These are phyloP conservation scores for Gymnoscopelus microlampas DNA, from an alignment of 2,797 vertebrate species.

Conservation along the genomic window DNA sequence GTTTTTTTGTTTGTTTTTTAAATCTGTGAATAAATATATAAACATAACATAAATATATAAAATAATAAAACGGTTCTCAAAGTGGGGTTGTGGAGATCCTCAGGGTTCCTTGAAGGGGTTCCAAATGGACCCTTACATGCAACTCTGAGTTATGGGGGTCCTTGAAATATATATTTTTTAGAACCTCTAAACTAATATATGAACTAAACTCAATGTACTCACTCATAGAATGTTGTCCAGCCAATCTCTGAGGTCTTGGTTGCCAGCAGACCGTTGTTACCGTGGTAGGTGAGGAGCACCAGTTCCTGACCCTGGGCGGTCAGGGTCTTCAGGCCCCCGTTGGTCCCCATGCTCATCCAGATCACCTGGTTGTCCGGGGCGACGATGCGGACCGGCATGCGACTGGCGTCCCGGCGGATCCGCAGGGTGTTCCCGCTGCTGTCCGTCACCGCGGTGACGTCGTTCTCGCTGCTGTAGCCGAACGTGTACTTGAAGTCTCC, in stretches of 20 bases:
- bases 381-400: conserved; percentile 94
- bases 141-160: too few species aligned
- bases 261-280: conserved; percentile 94
- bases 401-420: conserved; percentile 91
- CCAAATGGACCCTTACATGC: too few species aligned
- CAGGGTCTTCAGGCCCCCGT: conserved; percentile 92
- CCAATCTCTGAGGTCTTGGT: conserved; percentile 97
- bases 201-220: conserved; percentile 74
- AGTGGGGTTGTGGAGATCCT: too few species aligned
- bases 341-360: conserved; percentile 95
- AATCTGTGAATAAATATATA: too few species aligned
- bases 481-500: conserved; percentile 95
- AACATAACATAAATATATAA: too few species aligned
- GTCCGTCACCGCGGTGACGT: conserved; percentile 92
- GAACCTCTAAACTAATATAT: too few species aligned
- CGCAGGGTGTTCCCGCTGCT: conserved; percentile 95
- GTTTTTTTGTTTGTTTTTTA: too few species aligned
- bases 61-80: too few species aligned
- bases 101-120: too few species aligned
- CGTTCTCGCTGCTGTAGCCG: conserved; percentile 96
- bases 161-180: too few species aligned
- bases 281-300: conserved; percentile 95
- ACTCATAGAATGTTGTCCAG: conserved; percentile 99
- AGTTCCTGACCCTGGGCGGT: conserved; percentile 94
- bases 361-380: conserved; percentile 98